Evolutionary conservation across 2,797 vertebrate genomes (phyloP), one percentile per base, ranked within the genome.

Genomic region (Rhinophrynus dorsalis): DNA sequence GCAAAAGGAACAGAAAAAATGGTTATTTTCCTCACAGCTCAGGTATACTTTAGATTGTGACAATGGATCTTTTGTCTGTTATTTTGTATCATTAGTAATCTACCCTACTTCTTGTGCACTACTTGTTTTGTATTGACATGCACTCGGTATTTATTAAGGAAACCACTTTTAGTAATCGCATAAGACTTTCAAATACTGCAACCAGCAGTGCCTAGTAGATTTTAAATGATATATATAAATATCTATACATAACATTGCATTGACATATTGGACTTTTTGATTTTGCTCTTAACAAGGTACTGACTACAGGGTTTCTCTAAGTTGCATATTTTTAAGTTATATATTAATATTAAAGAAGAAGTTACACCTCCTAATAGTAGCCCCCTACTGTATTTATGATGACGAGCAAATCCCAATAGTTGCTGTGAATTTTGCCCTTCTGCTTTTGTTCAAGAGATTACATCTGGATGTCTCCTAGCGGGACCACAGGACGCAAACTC

Each of bases 131-230:
- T 38, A 38, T 69, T 20, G 55, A 48, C 23, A 3, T 47, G 2
- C 42, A 48, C n/a, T 69, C 57, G 73, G 51, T 44, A 56, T 56
- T 71, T 62, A 66, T 11, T 65, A 67, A 47, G 55, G 68, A 59
- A 78, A 66, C 71, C 78, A 74, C 40, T 59, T 58, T 47, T n/a
- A 59, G 23, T 57, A 63, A 20, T 75, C 62, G 51, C 47, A 72
- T 32, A 64, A 44, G 42, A 12, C 18, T 67, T 75, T 33, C 72
- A 50, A 75, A 69, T 79, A 75, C 75, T 84, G 78, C 76, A 84
- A 21, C 77, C 74, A 80, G 78, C 74, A 82, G 70, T 78, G 75
- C 78, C 80, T 81, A 50, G 68, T 0, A 0, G 26, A 38, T 52
- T 74, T 58, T 9, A 54, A 64, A 30, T 29, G n/a, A 37, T 38